A percentile compares a stretch with the other conserved stretches of the same genome.
Evolutionary conservation across 2,888 invertebrate genomes (phyloP).

Genomic region (Agriotes lineatus): DNA sequence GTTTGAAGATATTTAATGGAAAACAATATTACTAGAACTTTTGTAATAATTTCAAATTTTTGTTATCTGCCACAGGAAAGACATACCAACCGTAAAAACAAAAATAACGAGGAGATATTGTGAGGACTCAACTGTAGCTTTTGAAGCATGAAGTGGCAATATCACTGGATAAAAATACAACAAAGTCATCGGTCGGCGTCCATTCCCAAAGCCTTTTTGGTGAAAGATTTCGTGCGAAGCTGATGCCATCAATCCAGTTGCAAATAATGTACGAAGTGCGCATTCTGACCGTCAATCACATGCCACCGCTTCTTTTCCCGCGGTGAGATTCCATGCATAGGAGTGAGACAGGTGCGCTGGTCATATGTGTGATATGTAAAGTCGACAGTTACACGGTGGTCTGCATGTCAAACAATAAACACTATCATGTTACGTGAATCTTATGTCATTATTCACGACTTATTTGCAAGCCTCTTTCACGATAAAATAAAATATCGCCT

Average conservation of each 20-base stretch:
- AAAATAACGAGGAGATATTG: too few relatives aligned
- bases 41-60: too few relatives aligned
- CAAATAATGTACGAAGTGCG: conserved; percentile 31
- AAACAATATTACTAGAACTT: too few relatives aligned
- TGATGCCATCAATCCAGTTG: conserved; percentile 24
- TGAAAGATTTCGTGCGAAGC: conserved; percentile 17
- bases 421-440: conserved; percentile 54
- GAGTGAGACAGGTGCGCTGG: conserved; percentile 38
- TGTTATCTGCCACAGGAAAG: too few relatives aligned
- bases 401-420: conserved; percentile 53
- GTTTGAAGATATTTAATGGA: too few relatives aligned
- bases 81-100: too few relatives aligned
- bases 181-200: background rate
- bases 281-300: conserved; percentile 34
- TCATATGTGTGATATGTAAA: conserved; percentile 44
- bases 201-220: conserved; percentile 3
- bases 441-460: conserved; percentile 51
- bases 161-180: too few relatives aligned
- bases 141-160: too few relatives aligned
- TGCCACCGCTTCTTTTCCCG: conserved; percentile 21
- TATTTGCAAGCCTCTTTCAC: conserved; percentile 42
- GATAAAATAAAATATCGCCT: conserved; percentile 40
- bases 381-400: conserved; percentile 52
- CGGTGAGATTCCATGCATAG: conserved; percentile 22
- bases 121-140: too few relatives aligned